phyloP scores from a whole-genome alignment of 2,113 vertebrate genomes.

The Malurus melanocephalus region DNA sequence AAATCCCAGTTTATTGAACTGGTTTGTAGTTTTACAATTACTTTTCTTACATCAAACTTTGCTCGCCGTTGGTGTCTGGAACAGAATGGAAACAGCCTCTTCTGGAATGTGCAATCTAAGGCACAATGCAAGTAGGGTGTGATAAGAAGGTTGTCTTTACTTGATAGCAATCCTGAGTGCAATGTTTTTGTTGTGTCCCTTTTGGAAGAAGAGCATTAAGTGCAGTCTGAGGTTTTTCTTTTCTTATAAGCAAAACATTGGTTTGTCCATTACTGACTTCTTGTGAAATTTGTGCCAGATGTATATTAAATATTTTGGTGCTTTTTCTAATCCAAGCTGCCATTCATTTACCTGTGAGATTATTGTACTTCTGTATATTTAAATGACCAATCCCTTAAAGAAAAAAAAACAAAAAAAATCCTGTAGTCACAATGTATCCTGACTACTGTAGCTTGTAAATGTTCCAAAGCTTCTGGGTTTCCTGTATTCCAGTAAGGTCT shows the following conservation, averaged over 20 bases:
- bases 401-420: not conserved
- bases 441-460: constrained; percentile 53
- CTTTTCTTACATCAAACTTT: not conserved
- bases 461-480: constrained; percentile 46
- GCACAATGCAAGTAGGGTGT: constrained; percentile 28
- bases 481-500: constrained; percentile 36
- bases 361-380: constrained; percentile 55
- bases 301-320: constrained; percentile 73
- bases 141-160: constrained; percentile 21
- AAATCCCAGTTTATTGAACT: not conserved
- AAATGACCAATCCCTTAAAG: constrained; percentile 31
- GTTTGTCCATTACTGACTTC: constrained; percentile 59
- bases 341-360: constrained; percentile 56
- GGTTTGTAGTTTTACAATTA: constrained; percentile 5
- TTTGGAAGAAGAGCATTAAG: constrained; percentile 55
- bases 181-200: constrained; percentile 48
- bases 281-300: constrained; percentile 70
- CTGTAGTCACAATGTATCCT: constrained; percentile 25
- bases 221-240: constrained; percentile 42
- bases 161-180: constrained; percentile 51
- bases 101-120: constrained; percentile 6
- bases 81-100: constrained; percentile 44
- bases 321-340: constrained; percentile 66
- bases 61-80: not conserved
- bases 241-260: constrained; percentile 48